Evolutionary conservation across 2,797 vertebrate genomes (phyloP), one percentile per base, ranked within the genome.

Genomic region (Iguana delicatissima): DNA sequence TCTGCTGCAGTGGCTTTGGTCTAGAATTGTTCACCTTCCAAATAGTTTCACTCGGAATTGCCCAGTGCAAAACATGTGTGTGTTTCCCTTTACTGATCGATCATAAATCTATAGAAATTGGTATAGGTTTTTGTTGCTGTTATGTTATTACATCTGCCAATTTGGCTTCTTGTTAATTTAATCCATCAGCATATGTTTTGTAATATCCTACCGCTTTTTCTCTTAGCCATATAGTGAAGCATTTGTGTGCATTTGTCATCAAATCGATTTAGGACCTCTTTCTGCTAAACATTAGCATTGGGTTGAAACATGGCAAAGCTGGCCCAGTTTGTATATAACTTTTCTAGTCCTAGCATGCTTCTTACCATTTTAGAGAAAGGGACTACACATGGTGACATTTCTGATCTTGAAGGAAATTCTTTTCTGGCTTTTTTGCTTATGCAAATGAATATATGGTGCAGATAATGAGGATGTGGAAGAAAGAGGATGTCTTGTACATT

Each of bases 41-140:
- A 79, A 38, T 82, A 87, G 80, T 84, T 84, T 93, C 89, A 89
- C 64, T 72, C 81, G 80, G 81, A 9, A 91, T 89, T 87, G 85
- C 77, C 64, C 69, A 76, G 76, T 89, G 52, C 2, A 73, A 62
- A 79, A 84, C 2, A 38, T 73, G 16, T 2, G 6, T 4, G 6
- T 82, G 32, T 57, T 59, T 83, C 24, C 73, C 12, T 69, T 80
- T 35, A 80, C 42, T 67, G 32, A 88, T 64, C 32, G 32, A 88
- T 64, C 32, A 64, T 64, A 77, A 74, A 32, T 13, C 9, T 29
- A 14, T 46, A 59, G 84, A 74, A 86, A 82, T 32, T 55, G 64
- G 1, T 81, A 16, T 13, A 64, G 6, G 10, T 52, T 29, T 8
- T 81, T 55, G 26, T 73, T 55, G 80, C 55, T 80, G 6, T 55